Evolutionary conservation across 2,888 invertebrate genomes (phyloP).

Genomic region (Andrena bucephala): DNA sequence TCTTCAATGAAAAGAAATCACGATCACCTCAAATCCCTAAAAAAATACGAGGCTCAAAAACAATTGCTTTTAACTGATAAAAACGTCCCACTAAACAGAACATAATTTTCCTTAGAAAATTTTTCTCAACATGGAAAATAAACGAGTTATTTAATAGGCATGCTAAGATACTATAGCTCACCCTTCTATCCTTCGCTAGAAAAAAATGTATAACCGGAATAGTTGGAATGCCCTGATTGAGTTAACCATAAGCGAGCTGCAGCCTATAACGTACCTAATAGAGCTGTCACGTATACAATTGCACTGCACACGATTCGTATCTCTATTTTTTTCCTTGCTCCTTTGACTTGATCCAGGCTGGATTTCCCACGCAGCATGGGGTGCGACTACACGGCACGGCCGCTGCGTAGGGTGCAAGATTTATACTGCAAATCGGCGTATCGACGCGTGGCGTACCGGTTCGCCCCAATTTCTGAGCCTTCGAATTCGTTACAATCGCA

Average conservation of each 20-base stretch:
- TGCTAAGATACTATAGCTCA: no score
- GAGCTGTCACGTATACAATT: conserved; percentile 74
- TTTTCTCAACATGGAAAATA: no score
- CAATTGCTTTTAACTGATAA: no score
- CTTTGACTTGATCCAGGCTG: conserved; percentile 64
- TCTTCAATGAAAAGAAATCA: no score
- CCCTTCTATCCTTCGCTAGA: no score
- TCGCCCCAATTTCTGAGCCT: conserved; percentile 58
- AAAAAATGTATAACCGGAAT: conserved; percentile 57
- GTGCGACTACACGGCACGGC: conserved; percentile 66
- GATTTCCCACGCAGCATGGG: conserved; percentile 80
- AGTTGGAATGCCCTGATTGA: conserved; percentile 71
- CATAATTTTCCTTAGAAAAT: no score
- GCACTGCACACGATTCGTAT: conserved; percentile 57
- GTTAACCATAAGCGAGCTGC: conserved; percentile 68
- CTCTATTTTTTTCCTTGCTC: conserved; percentile 59
- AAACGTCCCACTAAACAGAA: no score
- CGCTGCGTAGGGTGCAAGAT: conserved; percentile 71
- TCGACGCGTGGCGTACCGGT: conserved; percentile 75
- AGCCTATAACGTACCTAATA: conserved; percentile 68
- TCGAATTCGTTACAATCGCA: conserved; percentile 81
- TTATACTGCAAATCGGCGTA: conserved; percentile 75
- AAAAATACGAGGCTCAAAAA: no score
- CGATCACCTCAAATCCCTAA: no score
- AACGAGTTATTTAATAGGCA: no score